Conservation (phyloP, 1,140 invertebrate species). For the Drosophila bifasciata region DNA sequence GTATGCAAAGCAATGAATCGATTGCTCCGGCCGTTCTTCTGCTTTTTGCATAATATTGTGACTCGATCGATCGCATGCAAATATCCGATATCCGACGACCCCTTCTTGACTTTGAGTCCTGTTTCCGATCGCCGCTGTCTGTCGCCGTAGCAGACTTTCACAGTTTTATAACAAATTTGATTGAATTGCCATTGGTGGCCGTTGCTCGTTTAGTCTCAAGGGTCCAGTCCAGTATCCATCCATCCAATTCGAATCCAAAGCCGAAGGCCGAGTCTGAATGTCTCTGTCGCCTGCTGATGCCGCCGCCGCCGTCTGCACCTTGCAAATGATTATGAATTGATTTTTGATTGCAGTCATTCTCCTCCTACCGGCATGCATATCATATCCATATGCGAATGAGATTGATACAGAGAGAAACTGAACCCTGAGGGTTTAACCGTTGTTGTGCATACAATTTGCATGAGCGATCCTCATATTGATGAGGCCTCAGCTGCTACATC, state of each 20-base stretch:
- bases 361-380: conserved; percentile 24
- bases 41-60: conserved; percentile 68
- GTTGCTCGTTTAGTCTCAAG: background rate
- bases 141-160: conserved; percentile 66
- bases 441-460: conserved; percentile 55
- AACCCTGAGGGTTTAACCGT: conserved; percentile 38
- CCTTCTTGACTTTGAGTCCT: conserved; percentile 69
- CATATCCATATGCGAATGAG: conserved; percentile 47
- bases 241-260: too few relatives aligned
- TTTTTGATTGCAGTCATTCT: conserved; percentile 81
- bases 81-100: conserved; percentile 41
- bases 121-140: conserved; percentile 76
- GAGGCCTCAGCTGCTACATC: conserved; percentile 7
- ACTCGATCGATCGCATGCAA: conserved; percentile 63
- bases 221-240: background rate
- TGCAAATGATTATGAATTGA: conserved; percentile 83
- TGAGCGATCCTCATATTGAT: conserved; percentile 24
- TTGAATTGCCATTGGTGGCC: conserved; percentile 59
- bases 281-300: conserved; percentile 22
- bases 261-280: too few relatives aligned
- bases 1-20: conserved; percentile 68
- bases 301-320: conserved; percentile 57
- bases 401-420: conserved; percentile 28
- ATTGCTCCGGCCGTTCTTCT: conserved; percentile 1
- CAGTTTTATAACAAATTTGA: conserved; percentile 83